A percentile compares a stretch with the other conserved stretches of the same genome.
These are phyloP conservation scores for Ectemnius lituratus DNA, from an alignment of 2,888 invertebrate species.

Conservation along the genomic window DNA sequence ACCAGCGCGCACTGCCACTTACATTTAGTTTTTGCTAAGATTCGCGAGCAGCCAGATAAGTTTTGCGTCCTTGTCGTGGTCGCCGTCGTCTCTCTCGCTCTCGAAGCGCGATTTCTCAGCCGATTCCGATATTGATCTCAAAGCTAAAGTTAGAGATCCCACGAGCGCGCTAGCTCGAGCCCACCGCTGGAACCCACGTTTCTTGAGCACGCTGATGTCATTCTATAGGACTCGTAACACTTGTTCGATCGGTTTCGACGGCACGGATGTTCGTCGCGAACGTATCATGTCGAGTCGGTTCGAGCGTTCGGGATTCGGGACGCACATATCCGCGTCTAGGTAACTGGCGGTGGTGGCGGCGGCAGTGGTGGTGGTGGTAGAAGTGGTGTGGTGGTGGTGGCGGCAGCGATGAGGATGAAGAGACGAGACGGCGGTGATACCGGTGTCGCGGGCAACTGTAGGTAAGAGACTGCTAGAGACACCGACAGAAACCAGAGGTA, in stretches of 20 bases:
- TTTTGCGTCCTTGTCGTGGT: too few relatives aligned
- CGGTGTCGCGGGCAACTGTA: too few relatives aligned
- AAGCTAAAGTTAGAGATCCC: slow-evolving; percentile 24
- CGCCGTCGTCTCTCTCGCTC: neutral
- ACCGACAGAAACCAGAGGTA: too few relatives aligned
- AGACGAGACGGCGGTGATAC: too few relatives aligned
- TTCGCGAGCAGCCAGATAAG: neutral
- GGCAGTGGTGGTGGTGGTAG: neutral
- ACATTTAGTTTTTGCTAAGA: slow-evolving; percentile 41
- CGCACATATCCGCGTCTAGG: slow-evolving; percentile 33
- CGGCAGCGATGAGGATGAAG: neutral
- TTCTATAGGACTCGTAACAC: slow-evolving; percentile 63
- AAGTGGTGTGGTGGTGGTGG: neutral
- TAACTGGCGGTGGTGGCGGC: neutral
- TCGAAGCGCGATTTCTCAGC: slow-evolving; percentile 15
- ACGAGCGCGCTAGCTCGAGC: slow-evolving; percentile 8
- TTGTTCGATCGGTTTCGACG: slow-evolving; percentile 47
- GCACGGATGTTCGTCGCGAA: slow-evolving; percentile 32
- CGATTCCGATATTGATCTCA: slow-evolving; percentile 11
- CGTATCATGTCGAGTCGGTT: slow-evolving; percentile 33
- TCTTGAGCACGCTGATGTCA: slow-evolving; percentile 56
- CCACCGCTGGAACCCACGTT: slow-evolving; percentile 40
- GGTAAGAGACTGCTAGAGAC: too few relatives aligned
- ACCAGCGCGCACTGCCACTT: slow-evolving; percentile 42
- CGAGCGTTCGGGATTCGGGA: slow-evolving; percentile 6